Evolutionary conservation across 2,888 invertebrate genomes (phyloP).

Genomic region (Ectobius pallidus): DNA sequence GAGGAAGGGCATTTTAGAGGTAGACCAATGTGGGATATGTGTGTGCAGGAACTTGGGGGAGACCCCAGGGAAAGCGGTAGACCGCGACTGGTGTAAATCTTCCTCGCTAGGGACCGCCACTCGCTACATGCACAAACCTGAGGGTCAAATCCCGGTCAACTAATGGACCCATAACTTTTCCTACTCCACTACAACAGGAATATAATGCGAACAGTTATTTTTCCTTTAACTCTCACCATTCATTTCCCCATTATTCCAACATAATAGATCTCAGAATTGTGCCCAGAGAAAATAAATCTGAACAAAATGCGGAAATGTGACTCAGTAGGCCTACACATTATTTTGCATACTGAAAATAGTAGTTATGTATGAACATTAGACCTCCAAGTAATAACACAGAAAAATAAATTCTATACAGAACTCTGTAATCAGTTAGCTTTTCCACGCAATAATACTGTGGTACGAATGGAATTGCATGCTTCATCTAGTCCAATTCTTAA

Average conservation of each 20-base stretch:
- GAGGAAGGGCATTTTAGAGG: slow-evolving; percentile 5
- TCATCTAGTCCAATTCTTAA: no score
- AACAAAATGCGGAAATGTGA: no score
- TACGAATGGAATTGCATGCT: no score
- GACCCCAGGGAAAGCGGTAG: slow-evolving; percentile 22
- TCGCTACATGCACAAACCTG: slow-evolving; percentile 17
- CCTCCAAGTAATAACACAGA: no score
- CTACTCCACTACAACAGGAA: slow-evolving; percentile 19
- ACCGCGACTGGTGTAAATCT: slow-evolving; percentile 37
- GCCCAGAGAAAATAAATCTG: no score
- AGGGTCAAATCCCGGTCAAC: slow-evolving; percentile 34
- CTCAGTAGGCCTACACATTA: no score
- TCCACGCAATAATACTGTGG: no score
- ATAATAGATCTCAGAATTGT: no score
- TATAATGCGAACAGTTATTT: slow-evolving; percentile 25
- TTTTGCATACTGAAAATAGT: no score
- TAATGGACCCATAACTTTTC: slow-evolving; percentile 40
- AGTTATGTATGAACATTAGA: no score
- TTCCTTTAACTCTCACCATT: slow-evolving; percentile 6
- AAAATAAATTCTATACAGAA: no score
- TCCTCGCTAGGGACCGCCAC: slow-evolving; percentile 31
- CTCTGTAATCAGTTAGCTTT: no score
- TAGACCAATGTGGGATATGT: slow-evolving; percentile 15
- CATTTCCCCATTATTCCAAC: neutral
- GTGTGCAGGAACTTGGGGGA: neutral